phyloP scores from a whole-genome alignment of 1,140 invertebrate genomes.

The Dendrolimus punctatus region DNA sequence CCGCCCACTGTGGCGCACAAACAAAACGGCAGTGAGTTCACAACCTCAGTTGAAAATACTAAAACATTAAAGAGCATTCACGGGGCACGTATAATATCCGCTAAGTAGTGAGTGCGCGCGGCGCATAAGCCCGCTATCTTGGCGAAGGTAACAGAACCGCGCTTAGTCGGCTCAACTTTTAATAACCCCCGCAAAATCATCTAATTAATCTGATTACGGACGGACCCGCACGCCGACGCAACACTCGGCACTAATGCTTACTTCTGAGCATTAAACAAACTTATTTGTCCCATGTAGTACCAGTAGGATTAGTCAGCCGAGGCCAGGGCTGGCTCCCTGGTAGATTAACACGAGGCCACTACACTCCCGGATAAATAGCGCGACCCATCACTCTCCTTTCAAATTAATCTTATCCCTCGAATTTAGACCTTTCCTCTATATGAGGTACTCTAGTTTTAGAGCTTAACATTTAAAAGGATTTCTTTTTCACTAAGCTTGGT shows the following conservation, averaged over 20 bases:
- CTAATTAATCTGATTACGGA: slow-evolving; percentile 69
- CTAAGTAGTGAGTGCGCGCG: slow-evolving; percentile 52
- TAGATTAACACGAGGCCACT: slow-evolving; percentile 17
- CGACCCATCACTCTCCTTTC: slow-evolving; percentile 15
- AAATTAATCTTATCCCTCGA: slow-evolving; percentile 6
- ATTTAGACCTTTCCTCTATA: too few species aligned
- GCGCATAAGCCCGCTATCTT: slow-evolving; percentile 62
- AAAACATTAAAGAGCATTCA: slow-evolving; percentile 68
- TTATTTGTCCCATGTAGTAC: slow-evolving; percentile 53
- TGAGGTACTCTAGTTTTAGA: too few species aligned
- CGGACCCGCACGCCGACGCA: slow-evolving; percentile 42
- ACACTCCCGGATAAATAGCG: slow-evolving; percentile 11
- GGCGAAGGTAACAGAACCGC: slow-evolving; percentile 47
- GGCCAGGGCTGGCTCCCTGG: slow-evolving; percentile 15
- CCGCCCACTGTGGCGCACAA: slow-evolving; percentile 66
- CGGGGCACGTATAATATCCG: slow-evolving; percentile 61
- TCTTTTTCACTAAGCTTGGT: too few species aligned
- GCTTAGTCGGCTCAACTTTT: slow-evolving; percentile 67
- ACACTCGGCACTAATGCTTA: slow-evolving; percentile 57
- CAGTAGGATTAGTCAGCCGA: slow-evolving; percentile 39
- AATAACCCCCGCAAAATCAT: slow-evolving; percentile 67
- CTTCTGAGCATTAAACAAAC: slow-evolving; percentile 56
- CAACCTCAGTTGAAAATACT: slow-evolving; percentile 70
- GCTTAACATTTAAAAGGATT: not conserved
- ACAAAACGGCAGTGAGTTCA: slow-evolving; percentile 64